A percentile compares a stretch with the other conserved stretches of the same genome.
Evolutionary conservation across 2,888 invertebrate genomes (phyloP).

Genomic region (Hyles lineata): DNA sequence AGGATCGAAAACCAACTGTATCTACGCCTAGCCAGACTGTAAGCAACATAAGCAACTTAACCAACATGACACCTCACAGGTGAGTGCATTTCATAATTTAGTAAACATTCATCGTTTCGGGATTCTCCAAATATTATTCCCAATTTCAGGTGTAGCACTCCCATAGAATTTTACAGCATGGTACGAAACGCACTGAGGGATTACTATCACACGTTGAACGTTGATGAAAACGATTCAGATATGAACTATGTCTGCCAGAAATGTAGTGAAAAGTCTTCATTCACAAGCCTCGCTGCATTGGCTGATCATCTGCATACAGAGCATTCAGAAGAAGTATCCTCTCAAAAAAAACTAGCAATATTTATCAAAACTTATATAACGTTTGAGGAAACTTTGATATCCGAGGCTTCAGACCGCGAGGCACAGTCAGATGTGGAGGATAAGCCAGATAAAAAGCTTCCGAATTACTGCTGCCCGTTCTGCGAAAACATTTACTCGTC

Average conservation of each 20-base stretch:
- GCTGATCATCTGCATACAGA: constrained; percentile 52
- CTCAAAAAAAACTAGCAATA: constrained; percentile 40
- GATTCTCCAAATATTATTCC: constrained; percentile 16
- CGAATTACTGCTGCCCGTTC: constrained; percentile 59
- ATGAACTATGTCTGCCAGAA: constrained; percentile 65
- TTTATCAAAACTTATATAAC: constrained; percentile 66
- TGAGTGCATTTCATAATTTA: constrained; percentile 4
- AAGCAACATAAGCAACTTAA: background rate
- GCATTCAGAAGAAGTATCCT: constrained; percentile 48
- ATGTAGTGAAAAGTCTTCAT: constrained; percentile 51
- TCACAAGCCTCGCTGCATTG: constrained; percentile 47
- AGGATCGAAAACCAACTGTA: background rate
- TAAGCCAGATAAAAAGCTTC: constrained; percentile 34
- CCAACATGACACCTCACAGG: background rate
- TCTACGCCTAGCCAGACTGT: background rate
- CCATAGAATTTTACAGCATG: constrained; percentile 20
- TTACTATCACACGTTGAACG: constrained; percentile 53
- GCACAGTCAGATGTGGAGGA: constrained; percentile 31
- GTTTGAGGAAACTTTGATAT: constrained; percentile 60
- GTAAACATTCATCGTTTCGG: background rate
- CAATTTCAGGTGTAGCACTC: constrained; percentile 56
- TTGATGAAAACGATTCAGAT: constrained; percentile 49
- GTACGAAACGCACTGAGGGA: constrained; percentile 54
- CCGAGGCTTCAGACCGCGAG: constrained; percentile 51
- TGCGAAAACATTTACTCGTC: constrained; percentile 66